phyloP scores from a whole-genome alignment of 1,140 invertebrate genomes.

The Sminthurides bifidus region DNA sequence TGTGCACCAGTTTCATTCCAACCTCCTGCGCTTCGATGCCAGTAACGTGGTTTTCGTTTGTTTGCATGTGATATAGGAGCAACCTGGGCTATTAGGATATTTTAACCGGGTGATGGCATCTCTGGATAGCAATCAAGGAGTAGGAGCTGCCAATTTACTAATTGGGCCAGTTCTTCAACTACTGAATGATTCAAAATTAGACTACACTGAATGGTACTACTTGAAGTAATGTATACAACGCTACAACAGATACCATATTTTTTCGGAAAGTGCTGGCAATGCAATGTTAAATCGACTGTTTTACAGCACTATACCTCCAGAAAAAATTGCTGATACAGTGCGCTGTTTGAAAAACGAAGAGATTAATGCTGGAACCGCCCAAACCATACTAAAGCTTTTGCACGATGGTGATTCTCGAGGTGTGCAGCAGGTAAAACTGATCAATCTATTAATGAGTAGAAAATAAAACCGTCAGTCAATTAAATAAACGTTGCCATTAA shows the following conservation, averaged over 20 bases:
- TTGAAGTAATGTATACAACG: no score
- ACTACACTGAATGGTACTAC: no score
- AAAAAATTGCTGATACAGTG: conserved; percentile 22
- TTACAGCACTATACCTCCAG: no score
- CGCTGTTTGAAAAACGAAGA: conserved; percentile 39
- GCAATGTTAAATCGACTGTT: no score
- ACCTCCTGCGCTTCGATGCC: no score
- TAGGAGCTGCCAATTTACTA: conserved; percentile 51
- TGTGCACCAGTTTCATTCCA: no score
- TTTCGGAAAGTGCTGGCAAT: no score
- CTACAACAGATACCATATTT: no score
- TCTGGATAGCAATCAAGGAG: conserved; percentile 41
- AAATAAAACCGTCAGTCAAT: conserved; percentile 1
- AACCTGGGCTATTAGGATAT: conserved; percentile 46
- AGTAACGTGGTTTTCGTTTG: no score
- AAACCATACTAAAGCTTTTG: conserved; percentile 44
- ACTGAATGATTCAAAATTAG: conserved; percentile 52
- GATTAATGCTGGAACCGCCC: conserved; percentile 49
- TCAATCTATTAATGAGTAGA: no score
- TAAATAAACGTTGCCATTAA: no score
- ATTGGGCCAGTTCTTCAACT: conserved; percentile 51
- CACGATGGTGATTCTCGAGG: conserved; percentile 38
- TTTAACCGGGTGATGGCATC: conserved; percentile 47
- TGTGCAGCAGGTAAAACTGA: conserved; percentile 40
- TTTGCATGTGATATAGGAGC: conserved; percentile 46